Conservation (phyloP, 2,888 invertebrate species). For the Drosophila nr. medialis region DNA sequence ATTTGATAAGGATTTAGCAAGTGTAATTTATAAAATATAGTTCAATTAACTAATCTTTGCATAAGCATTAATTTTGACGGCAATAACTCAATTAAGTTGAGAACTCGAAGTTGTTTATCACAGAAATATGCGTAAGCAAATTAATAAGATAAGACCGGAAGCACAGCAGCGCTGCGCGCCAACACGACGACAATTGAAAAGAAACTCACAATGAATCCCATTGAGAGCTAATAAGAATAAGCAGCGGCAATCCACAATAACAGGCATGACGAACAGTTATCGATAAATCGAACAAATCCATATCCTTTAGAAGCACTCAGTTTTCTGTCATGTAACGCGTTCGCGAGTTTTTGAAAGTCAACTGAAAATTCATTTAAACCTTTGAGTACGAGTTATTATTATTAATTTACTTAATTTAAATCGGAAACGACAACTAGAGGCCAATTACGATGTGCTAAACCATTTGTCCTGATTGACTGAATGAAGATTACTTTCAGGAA, state of each 20-base stretch:
- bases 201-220: slow-evolving; percentile 14
- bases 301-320: slow-evolving; percentile 6
- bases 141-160: slow-evolving; percentile 27
- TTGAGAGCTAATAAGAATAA: background rate
- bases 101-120: slow-evolving; percentile 26
- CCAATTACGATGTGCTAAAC: too few relatives aligned
- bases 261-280: slow-evolving; percentile 12
- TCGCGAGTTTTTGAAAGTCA: background rate
- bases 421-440: background rate
- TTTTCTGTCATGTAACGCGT: slow-evolving; percentile 2
- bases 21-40: slow-evolving; percentile 9
- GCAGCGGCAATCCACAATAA: slow-evolving; percentile 5
- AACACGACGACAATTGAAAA: slow-evolving; percentile 33
- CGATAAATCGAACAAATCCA: slow-evolving; percentile 21
- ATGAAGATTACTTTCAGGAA: background rate
- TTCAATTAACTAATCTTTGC: slow-evolving; percentile 25
- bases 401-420: background rate
- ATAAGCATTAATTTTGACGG: slow-evolving; percentile 28
- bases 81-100: slow-evolving; percentile 56
- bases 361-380: background rate
- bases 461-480: background rate
- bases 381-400: background rate
- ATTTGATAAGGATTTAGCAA: slow-evolving; percentile 24
- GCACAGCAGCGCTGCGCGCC: slow-evolving; percentile 35
- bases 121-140: slow-evolving; percentile 18